A percentile compares a stretch with the other conserved stretches of the same genome.
Conservation (phyloP, 2,797 vertebrate species). For the Gymnoscopelus microlampas region DNA sequence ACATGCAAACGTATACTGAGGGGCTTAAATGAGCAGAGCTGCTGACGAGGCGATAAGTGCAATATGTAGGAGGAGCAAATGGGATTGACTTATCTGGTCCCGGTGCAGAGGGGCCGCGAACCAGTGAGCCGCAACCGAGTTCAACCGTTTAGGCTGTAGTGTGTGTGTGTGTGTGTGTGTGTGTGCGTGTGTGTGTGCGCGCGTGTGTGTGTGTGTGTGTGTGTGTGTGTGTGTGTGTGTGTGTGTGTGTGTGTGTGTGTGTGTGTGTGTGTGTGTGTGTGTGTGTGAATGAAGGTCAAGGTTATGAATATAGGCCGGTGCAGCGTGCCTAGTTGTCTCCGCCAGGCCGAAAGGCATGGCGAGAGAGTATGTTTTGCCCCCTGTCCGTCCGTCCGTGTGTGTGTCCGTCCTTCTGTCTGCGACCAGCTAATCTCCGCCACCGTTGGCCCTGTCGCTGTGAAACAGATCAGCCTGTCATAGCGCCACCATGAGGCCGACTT, state of each 20-base stretch:
- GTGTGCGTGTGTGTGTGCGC: no score
- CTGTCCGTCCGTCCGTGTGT: no score
- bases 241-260: no score
- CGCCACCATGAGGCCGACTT: no score
- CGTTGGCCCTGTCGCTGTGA: no score
- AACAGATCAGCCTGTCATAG: no score
- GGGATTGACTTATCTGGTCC: conserved; percentile 69
- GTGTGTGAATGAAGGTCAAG: conserved; percentile 64
- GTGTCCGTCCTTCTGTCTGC: no score
- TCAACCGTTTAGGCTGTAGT: conserved; percentile 60
- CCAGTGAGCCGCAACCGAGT: conserved; percentile 60
- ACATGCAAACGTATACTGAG: conserved; percentile 69
- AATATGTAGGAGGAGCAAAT: conserved; percentile 34
- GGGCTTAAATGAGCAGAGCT: conserved; percentile 63
- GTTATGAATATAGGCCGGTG: conserved; percentile 51
- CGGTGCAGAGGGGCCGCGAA: conserved; percentile 58
- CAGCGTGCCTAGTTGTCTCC: conserved; percentile 26
- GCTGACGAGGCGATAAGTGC: conserved; percentile 75
- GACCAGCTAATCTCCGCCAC: no score
- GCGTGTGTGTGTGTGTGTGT: no score
- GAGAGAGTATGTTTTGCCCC: no score
- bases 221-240: no score
- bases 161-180: background rate
- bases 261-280: background rate
- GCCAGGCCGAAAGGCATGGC: no score